Evolutionary conservation across 2,888 invertebrate genomes (phyloP).

Genomic region (Eulithis prunata): DNA sequence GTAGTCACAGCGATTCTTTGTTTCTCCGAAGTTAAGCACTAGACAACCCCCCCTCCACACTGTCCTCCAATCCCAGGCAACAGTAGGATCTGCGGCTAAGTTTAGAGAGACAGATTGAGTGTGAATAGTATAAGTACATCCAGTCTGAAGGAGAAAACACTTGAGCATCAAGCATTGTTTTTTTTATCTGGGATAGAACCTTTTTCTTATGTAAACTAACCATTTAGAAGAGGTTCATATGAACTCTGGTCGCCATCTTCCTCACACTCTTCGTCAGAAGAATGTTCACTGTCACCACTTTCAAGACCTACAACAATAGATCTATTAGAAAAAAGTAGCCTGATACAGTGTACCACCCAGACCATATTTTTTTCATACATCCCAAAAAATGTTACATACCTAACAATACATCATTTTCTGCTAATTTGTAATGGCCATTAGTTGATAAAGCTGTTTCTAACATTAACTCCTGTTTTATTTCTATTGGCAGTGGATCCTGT

Average conservation of each 20-base stretch:
- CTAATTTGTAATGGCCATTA: conserved; percentile 47
- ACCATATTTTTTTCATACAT: no score
- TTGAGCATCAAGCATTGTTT: no score
- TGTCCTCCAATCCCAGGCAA: no score
- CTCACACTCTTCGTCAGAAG: conserved; percentile 54
- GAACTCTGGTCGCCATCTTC: conserved; percentile 50
- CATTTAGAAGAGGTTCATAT: conserved; percentile 53
- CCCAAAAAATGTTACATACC: conserved; percentile 42
- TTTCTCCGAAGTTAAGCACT: no score
- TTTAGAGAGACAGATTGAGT: no score
- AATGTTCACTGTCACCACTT: conserved; percentile 53
- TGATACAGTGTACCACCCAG: no score
- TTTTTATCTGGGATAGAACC: no score
- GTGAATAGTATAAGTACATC: no score
- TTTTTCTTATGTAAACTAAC: conserved; percentile 45
- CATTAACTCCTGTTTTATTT: conserved; percentile 60
- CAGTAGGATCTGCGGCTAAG: no score
- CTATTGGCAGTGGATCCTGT: conserved; percentile 55
- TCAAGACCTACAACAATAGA: conserved; percentile 52
- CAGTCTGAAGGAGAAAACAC: no score
- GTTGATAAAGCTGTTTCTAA: conserved; percentile 42
- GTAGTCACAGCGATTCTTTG: no score
- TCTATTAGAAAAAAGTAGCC: background rate
- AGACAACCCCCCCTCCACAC: no score
- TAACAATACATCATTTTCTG: conserved; percentile 54